These are phyloP conservation scores for Sminthopsis crassicaudata DNA, from an alignment of 2,113 vertebrate genomes.

Conservation along the genomic window DNA sequence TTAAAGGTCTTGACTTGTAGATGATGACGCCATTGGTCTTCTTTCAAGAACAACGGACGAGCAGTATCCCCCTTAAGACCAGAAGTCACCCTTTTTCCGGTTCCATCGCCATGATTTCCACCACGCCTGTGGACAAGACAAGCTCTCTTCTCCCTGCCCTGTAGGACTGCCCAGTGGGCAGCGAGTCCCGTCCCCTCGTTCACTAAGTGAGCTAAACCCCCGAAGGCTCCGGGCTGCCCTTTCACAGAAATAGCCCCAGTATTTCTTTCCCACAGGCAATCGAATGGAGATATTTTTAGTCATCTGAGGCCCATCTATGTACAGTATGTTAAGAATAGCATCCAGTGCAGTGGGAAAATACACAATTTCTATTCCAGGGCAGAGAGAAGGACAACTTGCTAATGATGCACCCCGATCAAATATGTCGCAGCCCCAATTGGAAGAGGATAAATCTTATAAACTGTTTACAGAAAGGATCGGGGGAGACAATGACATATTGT, in stretches of 20 bases:
- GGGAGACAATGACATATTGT: constrained; percentile 65
- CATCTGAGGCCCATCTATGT: constrained; percentile 66
- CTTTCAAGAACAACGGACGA: too few species aligned
- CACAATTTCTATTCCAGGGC: constrained; percentile 80
- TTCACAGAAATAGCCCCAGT: constrained; percentile 75
- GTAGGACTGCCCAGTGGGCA: not conserved
- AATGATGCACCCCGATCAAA: constrained; percentile 77
- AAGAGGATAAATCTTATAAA: constrained; percentile 81
- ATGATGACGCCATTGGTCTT: too few species aligned
- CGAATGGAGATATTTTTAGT: constrained; percentile 85
- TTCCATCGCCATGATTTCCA: not conserved
- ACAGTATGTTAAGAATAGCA: constrained; percentile 82
- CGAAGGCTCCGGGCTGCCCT: not conserved
- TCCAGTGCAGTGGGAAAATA: constrained; percentile 82
- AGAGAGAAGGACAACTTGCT: constrained; percentile 75
- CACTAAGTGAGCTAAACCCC: not conserved
- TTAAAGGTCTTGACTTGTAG: too few species aligned
- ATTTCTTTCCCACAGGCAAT: constrained; percentile 85
- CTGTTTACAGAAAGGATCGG: constrained; percentile 78
- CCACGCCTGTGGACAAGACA: not conserved
- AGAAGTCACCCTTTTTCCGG: not conserved
- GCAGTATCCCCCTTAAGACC: too few species aligned
- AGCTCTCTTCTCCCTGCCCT: not conserved
- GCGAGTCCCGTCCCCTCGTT: fast-evolving
- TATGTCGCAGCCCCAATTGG: constrained; percentile 74